phyloP scores from a whole-genome alignment of 2,797 vertebrate species.

The Sebastes iracundus region DNA sequence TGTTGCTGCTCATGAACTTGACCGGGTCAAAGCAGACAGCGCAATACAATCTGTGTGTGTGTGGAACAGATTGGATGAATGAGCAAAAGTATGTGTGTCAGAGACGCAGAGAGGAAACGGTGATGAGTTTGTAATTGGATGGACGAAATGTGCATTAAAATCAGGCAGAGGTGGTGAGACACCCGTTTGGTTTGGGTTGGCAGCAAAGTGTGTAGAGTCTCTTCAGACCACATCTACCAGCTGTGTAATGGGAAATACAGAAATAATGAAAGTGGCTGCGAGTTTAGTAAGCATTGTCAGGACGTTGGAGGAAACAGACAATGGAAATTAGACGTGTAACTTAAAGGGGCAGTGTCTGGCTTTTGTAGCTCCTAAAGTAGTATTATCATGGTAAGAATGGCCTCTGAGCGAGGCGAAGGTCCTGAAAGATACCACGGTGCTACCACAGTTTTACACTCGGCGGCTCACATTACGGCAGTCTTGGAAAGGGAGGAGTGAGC shows the following conservation, averaged over 20 bases:
- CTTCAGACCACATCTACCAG: background rate
- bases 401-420: no score
- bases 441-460: no score
- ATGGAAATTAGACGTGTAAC: background rate
- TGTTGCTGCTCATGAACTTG: slow-evolving; percentile 9
- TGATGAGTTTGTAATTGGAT: background rate
- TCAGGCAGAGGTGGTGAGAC: background rate
- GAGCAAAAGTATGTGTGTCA: background rate
- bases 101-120: background rate
- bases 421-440: no score
- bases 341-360: no score
- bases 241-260: background rate
- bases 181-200: background rate
- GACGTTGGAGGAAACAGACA: background rate
- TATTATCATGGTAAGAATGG: no score
- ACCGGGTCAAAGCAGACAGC: slow-evolving; percentile 10
- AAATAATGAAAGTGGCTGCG: background rate
- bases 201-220: background rate
- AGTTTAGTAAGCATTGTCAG: background rate
- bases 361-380: no score
- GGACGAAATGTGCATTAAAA: background rate
- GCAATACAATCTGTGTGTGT: slow-evolving; percentile 1
- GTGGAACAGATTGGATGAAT: background rate
- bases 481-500: no score
- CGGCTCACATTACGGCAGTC: no score